phyloP scores from a whole-genome alignment of 2,888 invertebrate species.

The Ormyrus pomaceus region DNA sequence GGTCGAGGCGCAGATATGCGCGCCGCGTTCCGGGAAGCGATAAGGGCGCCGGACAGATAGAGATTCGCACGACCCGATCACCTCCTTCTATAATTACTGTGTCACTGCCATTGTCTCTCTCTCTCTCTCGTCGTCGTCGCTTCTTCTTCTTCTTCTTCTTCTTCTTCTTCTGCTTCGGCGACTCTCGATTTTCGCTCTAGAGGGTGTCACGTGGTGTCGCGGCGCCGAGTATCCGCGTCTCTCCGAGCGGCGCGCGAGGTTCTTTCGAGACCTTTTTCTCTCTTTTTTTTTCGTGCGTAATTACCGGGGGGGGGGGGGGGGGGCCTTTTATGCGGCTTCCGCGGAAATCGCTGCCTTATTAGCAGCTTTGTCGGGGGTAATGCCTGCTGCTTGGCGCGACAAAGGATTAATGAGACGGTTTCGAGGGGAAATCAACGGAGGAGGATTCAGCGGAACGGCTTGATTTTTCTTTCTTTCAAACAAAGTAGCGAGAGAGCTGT shows the following conservation, averaged over 20 bases:
- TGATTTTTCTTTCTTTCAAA: slow-evolving; percentile 12
- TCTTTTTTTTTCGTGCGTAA: too few species aligned
- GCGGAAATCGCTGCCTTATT: slow-evolving; percentile 7
- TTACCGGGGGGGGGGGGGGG: too few species aligned
- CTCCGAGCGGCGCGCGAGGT: too few species aligned
- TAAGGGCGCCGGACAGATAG: slow-evolving; percentile 58
- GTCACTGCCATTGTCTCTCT: slow-evolving; percentile 65
- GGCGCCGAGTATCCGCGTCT: not conserved
- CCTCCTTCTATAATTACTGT: slow-evolving; percentile 63
- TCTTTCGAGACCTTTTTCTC: too few species aligned
- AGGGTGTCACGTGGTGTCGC: not conserved
- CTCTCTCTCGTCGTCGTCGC: slow-evolving; percentile 6
- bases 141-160: slow-evolving; percentile 16
- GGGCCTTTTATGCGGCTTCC: not conserved
- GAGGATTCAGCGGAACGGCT: slow-evolving; percentile 7
- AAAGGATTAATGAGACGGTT: not conserved
- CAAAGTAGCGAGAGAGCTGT: not conserved
- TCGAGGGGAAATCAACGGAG: too few species aligned
- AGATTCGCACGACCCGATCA: slow-evolving; percentile 61
- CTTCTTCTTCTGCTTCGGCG: not conserved
- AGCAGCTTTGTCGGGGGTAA: not conserved
- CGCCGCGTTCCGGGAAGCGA: slow-evolving; percentile 57
- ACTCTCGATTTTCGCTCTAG: slow-evolving; percentile 29
- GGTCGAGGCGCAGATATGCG: not conserved
- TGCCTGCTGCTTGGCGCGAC: not conserved